Conservation (phyloP, 2,113 vertebrate genomes). For the Numenius arquata region DNA sequence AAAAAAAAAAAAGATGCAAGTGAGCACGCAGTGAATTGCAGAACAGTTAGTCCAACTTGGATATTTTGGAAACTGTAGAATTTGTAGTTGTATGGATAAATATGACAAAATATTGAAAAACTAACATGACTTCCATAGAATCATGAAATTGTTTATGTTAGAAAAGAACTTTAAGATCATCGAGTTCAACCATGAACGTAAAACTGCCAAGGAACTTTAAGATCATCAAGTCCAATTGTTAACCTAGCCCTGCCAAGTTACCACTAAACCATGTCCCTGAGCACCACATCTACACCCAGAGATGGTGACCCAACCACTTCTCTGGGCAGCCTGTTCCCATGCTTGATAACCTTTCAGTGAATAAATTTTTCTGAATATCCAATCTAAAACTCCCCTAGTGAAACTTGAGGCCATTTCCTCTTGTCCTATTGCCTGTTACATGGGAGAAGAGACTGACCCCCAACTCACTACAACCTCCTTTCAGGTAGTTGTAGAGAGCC, state of each 20-base stretch:
- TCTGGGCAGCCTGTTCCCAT: neutral
- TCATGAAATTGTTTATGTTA: neutral
- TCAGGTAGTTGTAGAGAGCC: neutral
- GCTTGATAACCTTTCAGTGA: neutral
- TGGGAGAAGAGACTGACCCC: neutral
- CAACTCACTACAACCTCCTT: neutral
- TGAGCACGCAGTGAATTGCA: neutral
- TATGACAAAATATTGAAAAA: neutral
- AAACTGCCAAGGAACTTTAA: neutral
- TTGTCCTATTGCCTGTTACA: neutral
- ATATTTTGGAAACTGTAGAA: neutral
- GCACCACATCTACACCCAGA: rapidly evolving
- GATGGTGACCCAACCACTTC: neutral
- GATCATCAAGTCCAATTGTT: neutral
- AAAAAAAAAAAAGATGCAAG: neutral
- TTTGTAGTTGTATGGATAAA: neutral
- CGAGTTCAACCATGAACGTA: rapidly evolving
- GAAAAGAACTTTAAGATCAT: neutral
- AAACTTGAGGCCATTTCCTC: neutral
- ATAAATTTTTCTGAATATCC: neutral
- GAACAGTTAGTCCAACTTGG: neutral
- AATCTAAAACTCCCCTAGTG: neutral
- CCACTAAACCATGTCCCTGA: neutral
- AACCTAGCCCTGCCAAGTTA: neutral
- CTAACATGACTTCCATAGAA: neutral